A percentile compares a stretch with the other conserved stretches of the same genome.
These are phyloP conservation scores for Ursus arctos DNA, from an alignment of 2,113 vertebrate genomes.

Conservation along the genomic window DNA sequence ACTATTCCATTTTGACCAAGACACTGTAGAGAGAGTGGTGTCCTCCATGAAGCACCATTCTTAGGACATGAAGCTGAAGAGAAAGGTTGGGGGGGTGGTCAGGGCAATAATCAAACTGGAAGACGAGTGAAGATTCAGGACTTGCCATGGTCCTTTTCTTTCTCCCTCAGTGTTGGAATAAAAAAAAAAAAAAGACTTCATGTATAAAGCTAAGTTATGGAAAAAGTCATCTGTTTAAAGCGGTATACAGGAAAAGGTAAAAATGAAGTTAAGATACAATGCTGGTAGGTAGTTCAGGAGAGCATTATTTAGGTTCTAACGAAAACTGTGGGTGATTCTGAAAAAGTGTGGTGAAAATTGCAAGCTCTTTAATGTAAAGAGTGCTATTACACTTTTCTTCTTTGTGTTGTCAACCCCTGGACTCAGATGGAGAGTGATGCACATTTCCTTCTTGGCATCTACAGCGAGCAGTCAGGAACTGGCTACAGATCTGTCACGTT, in stretches of 20 bases:
- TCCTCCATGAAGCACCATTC: background rate
- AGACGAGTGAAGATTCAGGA: background rate
- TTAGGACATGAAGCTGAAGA: background rate
- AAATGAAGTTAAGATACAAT: background rate
- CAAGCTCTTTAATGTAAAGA: background rate
- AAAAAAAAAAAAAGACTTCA: background rate
- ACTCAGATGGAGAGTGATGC: background rate
- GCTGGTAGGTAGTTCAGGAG: background rate
- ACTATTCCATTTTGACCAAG: background rate
- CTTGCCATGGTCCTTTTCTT: background rate
- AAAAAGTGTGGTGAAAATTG: background rate
- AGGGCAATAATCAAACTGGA: background rate
- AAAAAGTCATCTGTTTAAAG: slow-evolving; percentile 28
- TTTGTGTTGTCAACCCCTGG: background rate
- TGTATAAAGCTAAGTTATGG: background rate
- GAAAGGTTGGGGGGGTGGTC: background rate
- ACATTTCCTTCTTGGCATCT: background rate
- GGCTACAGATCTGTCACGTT: background rate
- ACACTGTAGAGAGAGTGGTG: background rate
- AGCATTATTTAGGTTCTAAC: background rate
- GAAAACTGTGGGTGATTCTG: background rate
- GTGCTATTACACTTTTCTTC: background rate
- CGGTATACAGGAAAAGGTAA: background rate
- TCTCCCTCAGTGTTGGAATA: background rate
- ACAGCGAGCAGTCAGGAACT: background rate